Evolutionary conservation across 53 echinoderm and acorn worm species (phyloP).

Genomic region (Pentamera pediparva): DNA sequence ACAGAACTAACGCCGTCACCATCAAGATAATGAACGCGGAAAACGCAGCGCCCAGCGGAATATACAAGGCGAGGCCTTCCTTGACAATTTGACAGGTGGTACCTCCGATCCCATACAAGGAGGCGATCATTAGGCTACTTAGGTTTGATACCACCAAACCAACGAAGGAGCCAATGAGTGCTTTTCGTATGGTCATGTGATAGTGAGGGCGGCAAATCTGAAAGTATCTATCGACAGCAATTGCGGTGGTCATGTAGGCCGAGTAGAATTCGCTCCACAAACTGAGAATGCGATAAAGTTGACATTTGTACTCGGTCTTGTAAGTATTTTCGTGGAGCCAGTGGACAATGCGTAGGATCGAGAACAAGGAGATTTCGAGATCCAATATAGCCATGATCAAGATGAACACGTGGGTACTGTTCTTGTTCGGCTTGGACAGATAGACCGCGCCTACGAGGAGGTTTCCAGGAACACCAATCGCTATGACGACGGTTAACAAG

Average conservation of each 20-base stretch:
- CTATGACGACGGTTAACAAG: conserved; percentile 35
- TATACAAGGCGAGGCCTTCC: conserved; percentile 25
- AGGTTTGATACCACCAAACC: conserved; percentile 24
- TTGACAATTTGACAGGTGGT: conserved; percentile 30
- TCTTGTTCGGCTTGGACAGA: conserved; percentile 41
- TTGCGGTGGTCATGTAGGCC: conserved; percentile 62
- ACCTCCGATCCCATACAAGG: conserved; percentile 27
- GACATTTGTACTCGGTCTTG: conserved; percentile 31
- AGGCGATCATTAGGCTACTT: conserved; percentile 37
- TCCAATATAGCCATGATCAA: conserved; percentile 47
- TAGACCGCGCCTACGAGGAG: conserved; percentile 54
- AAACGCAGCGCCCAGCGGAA: conserved; percentile 35
- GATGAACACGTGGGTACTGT: conserved; percentile 55
- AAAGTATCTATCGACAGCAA: conserved; percentile 64
- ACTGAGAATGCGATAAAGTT: conserved; percentile 46
- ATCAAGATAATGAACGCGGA: conserved; percentile 47
- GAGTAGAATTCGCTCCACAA: conserved; percentile 60
- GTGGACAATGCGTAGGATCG: conserved; percentile 45
- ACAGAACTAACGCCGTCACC: conserved; percentile 51
- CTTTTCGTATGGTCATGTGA: conserved; percentile 44
- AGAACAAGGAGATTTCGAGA: conserved; percentile 40
- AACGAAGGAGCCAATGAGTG: conserved; percentile 21
- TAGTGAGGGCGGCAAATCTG: conserved; percentile 61
- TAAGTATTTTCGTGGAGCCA: conserved; percentile 60
- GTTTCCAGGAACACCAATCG: conserved; percentile 65